Evolutionary conservation across 1,140 invertebrate genomes (phyloP), one percentile per base, ranked within the genome.

Genomic region (Melanaphis sacchari): DNA sequence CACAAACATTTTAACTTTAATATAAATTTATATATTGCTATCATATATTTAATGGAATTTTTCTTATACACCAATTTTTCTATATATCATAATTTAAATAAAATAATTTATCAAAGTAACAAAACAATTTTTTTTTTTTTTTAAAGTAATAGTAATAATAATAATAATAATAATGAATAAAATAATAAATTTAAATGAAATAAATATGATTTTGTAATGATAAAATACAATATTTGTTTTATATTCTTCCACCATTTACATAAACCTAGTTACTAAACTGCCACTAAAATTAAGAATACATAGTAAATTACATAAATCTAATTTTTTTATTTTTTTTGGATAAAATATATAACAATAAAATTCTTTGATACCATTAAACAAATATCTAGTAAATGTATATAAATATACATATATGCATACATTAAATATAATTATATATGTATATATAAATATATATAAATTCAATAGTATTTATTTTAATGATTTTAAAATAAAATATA

Each of bases 221-320:
- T 85, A 52, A 92, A 93, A 93, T 85, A 93, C 91, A 93, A 40
- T 54, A 84, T 40, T 54, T 54, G 46, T 93, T 54, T 90, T 38
- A 93, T 93, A 93, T 54, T 93, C 91, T 93, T 93, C 91, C 91
- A 93, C 91, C 91, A 93, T 93, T 93, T 93, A 93, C 91, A 93
- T 43, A 93, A 93, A 93, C 91, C 81, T 85, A 93, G 46, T 93
- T 41, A 54, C 91, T 84, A 82, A 82, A 52, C 91, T 93, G 81
- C 49, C 54, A 84, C 91, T 93, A 93, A 93, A 85, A 93, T 84
- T 93, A 85, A 93, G 46, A 85, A 82, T 85, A 93, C 81, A 93
- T 54, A 93, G 46, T 93, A 93, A 85, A 93, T 92, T 82, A 92
- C 76, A 92, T 52, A 92, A 84, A 36, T 92, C 54, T 76, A 76